Evolutionary conservation across 2,113 vertebrate species (phyloP).

Genomic region (Morone chrysops): DNA sequence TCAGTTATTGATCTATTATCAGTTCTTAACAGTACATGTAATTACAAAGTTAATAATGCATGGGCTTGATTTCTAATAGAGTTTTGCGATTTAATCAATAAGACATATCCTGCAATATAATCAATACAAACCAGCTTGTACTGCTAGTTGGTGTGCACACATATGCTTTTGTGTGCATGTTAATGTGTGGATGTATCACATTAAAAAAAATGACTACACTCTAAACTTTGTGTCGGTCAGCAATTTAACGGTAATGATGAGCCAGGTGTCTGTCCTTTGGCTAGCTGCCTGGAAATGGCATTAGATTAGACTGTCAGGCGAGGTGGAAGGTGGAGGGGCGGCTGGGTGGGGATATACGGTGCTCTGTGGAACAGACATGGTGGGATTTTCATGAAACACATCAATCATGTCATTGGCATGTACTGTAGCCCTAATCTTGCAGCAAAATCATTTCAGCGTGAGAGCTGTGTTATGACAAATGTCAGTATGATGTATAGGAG

Average conservation of each 20-base stretch:
- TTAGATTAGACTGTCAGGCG: slow-evolving; percentile 55
- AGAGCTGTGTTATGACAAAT: slow-evolving; percentile 60
- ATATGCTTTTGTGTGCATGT: background rate
- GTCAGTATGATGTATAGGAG: slow-evolving; percentile 37
- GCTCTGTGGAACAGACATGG: slow-evolving; percentile 27
- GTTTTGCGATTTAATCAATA: slow-evolving; percentile 45
- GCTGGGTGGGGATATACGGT: background rate
- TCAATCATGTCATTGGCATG: slow-evolving; percentile 53
- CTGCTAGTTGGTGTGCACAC: background rate
- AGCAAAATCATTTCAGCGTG: slow-evolving; percentile 35
- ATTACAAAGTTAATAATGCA: slow-evolving; percentile 55
- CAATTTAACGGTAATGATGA: slow-evolving; percentile 58
- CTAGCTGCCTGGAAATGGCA: slow-evolving; percentile 65
- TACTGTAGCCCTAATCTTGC: slow-evolving; percentile 25
- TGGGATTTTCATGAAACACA: slow-evolving; percentile 58
- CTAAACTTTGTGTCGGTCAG: slow-evolving; percentile 64
- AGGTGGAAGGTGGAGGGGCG: background rate
- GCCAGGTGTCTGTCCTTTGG: slow-evolving; percentile 70
- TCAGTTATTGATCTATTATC: slow-evolving; percentile 3
- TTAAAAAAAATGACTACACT: slow-evolving; percentile 38
- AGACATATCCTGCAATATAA: slow-evolving; percentile 17
- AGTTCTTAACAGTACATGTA: slow-evolving; percentile 7
- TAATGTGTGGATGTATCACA: slow-evolving; percentile 25
- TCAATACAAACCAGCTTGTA: slow-evolving; percentile 36
- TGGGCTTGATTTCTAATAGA: slow-evolving; percentile 19